A percentile compares a stretch with the other conserved stretches of the same genome.
phyloP scores from a whole-genome alignment of 2,888 invertebrate genomes.

The Xylota segnis region DNA sequence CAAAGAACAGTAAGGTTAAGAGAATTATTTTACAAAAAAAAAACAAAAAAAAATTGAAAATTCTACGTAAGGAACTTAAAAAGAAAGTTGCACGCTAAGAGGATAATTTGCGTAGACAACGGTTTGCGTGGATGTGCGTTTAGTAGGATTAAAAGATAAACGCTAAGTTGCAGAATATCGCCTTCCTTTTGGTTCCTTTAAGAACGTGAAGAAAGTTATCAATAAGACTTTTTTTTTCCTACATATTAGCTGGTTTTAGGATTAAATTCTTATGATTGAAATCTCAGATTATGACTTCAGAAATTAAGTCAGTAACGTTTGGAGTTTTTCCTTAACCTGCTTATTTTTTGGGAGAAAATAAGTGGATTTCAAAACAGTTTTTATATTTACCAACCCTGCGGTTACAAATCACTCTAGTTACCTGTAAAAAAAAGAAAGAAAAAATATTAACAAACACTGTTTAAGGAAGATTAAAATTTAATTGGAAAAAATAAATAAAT shows the following conservation, averaged over 20 bases:
- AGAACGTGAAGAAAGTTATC: slow-evolving; percentile 18
- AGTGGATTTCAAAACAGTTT: background rate
- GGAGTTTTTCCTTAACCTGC: too few species aligned
- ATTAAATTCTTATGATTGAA: slow-evolving; percentile 4
- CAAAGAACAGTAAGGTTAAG: background rate
- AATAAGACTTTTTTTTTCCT: slow-evolving; percentile 21
- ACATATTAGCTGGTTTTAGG: slow-evolving; percentile 13
- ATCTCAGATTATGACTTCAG: background rate
- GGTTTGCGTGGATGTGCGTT: slow-evolving; percentile 63
- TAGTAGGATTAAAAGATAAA: slow-evolving; percentile 72
- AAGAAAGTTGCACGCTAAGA: slow-evolving; percentile 53
- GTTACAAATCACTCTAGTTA: slow-evolving; percentile 4
- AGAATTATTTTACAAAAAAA: slow-evolving; percentile 22
- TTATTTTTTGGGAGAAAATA: background rate
- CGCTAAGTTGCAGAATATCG: slow-evolving; percentile 42
- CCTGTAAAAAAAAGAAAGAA: slow-evolving; percentile 23
- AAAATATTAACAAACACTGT: background rate
- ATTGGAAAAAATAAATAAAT: background rate
- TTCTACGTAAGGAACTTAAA: slow-evolving; percentile 50
- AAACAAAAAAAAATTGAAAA: slow-evolving; percentile 21
- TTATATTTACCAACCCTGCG: slow-evolving; percentile 13
- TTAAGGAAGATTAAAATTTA: background rate
- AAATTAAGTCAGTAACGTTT: background rate
- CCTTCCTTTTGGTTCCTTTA: slow-evolving; percentile 2
- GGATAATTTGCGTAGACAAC: slow-evolving; percentile 67